Conservation (phyloP, 2,888 invertebrate genomes). For the Hirtodrosophila cameraria region DNA sequence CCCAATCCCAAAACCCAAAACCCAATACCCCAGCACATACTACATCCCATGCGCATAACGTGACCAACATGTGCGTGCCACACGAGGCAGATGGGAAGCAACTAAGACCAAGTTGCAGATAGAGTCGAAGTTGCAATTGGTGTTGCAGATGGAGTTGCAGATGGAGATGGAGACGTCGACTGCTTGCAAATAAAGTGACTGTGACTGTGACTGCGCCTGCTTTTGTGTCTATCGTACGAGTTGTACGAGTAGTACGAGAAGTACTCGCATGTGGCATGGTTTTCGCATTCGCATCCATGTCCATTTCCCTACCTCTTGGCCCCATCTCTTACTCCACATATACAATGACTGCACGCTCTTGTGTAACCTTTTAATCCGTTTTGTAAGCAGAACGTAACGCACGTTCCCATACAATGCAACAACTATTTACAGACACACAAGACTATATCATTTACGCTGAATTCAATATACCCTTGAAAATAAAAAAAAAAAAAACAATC, state of each 20-base stretch:
- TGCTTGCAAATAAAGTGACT: constrained; percentile 71
- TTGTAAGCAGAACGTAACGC: constrained; percentile 81
- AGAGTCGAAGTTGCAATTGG: constrained; percentile 14
- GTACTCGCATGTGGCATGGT: constrained; percentile 34
- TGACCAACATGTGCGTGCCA: constrained; percentile 76
- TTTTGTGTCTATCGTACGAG: constrained; percentile 42
- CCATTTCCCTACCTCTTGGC: neutral
- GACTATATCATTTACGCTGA: neutral
- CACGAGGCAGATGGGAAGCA: constrained; percentile 29
- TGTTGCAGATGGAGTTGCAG: constrained; percentile 20
- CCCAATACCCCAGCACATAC: constrained; percentile 3
- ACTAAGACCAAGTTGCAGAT: constrained; percentile 23
- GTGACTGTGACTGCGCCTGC: constrained; percentile 41
- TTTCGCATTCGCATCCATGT: constrained; percentile 53
- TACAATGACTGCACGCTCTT: constrained; percentile 68
- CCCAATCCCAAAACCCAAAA: neutral
- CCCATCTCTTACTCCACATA: constrained; percentile 1
- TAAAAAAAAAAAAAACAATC: too few relatives aligned
- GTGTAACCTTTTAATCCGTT: constrained; percentile 82
- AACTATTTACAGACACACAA: constrained; percentile 10
- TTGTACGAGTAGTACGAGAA: constrained; percentile 26
- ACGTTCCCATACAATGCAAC: constrained; percentile 63
- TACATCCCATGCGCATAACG: constrained; percentile 65
- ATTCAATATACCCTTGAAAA: constrained; percentile 8
- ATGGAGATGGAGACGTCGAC: constrained; percentile 18